Evolutionary conservation across 2,797 vertebrate genomes (phyloP), one percentile per base, ranked within the genome.

Genomic region (Sebastes vulpes): DNA sequence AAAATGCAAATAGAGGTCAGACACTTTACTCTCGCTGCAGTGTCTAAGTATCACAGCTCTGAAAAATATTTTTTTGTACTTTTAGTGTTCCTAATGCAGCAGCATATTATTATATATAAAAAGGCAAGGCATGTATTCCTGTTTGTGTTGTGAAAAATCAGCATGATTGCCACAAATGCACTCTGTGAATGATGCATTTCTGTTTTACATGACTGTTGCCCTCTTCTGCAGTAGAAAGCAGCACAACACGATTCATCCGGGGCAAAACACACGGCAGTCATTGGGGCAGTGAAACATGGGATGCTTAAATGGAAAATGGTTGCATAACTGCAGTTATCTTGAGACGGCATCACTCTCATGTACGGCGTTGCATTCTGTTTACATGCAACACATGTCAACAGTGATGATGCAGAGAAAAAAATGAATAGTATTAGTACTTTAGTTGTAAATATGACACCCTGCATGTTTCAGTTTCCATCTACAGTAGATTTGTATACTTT

Each of bases 1-100:
- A 79, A 87, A 89, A 89, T 81, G 65, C 73, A 81, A 75, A 86
- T 85, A 9, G 26, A 60, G 76, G 60, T 84, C 70, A 82, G 48
- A 35, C 14, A 60, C 54, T 87, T 77, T 23, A 80, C 42, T 70
- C 6, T 21, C 50, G 23, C 66, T 72, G 69, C 59, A 21, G 18
- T 29, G 11, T 78, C 18, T 56, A 60, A 67, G 23, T 53, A 11
- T 31, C 63, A 48, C 3, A 21, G 53, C 60, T 38, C 21, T 50
- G 38, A 35, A 59, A 67, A 60, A 61, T 16, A 21, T 53, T 1
- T 31, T 29, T 64, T 60, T 74, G 8, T 35, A 11, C n/a, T 16
- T 61, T 59, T 29, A 26, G 28, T 67, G 1, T 29, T 35, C 21
- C 20, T 16, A 28, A 46, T 7, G 11, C 20, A 68, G 16, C 28